Evolutionary conservation across 2,113 vertebrate species (phyloP).

Genomic region (Podilymbus podiceps): DNA sequence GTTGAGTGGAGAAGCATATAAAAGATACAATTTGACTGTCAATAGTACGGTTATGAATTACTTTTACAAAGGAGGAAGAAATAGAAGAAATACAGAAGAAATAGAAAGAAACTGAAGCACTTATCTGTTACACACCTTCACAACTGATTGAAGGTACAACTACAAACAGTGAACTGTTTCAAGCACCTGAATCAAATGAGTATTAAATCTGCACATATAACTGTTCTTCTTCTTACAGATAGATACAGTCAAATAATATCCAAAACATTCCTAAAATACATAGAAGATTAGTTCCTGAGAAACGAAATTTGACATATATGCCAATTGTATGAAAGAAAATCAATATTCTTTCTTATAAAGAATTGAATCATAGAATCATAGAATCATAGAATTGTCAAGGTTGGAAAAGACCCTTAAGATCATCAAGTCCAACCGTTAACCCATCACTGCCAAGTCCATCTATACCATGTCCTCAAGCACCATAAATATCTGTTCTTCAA

Average conservation of each 20-base stretch:
- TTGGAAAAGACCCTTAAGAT: too few species aligned
- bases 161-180: neutral
- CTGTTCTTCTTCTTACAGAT: neutral
- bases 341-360: neutral
- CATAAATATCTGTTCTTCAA: too few species aligned
- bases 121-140: neutral
- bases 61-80: neutral
- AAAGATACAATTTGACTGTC: neutral
- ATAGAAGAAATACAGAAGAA: neutral
- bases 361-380: too few species aligned
- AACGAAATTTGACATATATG: neutral
- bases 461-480: too few species aligned
- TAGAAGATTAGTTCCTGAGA: neutral
- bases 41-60: neutral
- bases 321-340: neutral
- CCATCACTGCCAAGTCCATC: too few species aligned
- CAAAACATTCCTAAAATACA: neutral
- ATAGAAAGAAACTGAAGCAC: neutral
- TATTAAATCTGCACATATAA: neutral
- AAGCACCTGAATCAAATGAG: neutral
- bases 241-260: neutral
- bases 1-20: neutral
- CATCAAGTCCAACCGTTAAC: too few species aligned
- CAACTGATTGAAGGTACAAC: neutral
- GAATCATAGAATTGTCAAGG: too few species aligned